These are phyloP conservation scores for Whitmania pigra DNA, from an alignment of 1,140 invertebrate genomes.

Conservation along the genomic window DNA sequence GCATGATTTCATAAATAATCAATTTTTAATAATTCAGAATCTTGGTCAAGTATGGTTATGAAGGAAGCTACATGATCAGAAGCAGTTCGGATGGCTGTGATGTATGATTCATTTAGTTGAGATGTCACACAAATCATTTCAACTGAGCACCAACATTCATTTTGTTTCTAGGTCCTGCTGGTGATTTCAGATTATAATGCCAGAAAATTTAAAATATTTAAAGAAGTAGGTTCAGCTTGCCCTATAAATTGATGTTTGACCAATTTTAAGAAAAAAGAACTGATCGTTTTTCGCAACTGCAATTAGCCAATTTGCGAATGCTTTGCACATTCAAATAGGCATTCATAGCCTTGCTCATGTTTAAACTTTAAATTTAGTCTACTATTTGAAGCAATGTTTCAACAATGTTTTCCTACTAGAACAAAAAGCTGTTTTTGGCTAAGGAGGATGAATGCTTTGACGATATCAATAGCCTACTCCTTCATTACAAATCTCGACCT, in stretches of 20 bases:
- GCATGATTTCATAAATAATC: too few relatives aligned
- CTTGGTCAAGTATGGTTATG: not conserved
- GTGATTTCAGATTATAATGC: not conserved
- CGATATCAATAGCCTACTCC: not conserved
- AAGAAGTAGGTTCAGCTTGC: not conserved
- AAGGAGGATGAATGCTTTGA: not conserved
- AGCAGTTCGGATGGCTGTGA: not conserved
- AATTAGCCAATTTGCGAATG: too few relatives aligned
- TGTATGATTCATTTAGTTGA: not conserved
- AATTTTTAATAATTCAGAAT: not conserved
- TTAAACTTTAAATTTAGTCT: too few relatives aligned
- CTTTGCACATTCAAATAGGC: too few relatives aligned
- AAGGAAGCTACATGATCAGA: slow-evolving; percentile 13
- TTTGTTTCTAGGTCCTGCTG: not conserved
- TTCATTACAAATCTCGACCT: not conserved
- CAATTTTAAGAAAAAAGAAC: too few relatives aligned
- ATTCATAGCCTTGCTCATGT: too few relatives aligned
- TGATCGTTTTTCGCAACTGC: too few relatives aligned
- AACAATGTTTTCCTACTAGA: not conserved
- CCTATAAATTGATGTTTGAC: too few relatives aligned
- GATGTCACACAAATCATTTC: not conserved
- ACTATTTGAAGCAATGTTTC: too few relatives aligned
- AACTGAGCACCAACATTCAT: not conserved
- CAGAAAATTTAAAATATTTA: slow-evolving; percentile 6
- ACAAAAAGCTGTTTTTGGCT: not conserved